Evolutionary conservation across 2,113 vertebrate genomes (phyloP), one percentile per base, ranked within the genome.

Genomic region (Aythya baeri): DNA sequence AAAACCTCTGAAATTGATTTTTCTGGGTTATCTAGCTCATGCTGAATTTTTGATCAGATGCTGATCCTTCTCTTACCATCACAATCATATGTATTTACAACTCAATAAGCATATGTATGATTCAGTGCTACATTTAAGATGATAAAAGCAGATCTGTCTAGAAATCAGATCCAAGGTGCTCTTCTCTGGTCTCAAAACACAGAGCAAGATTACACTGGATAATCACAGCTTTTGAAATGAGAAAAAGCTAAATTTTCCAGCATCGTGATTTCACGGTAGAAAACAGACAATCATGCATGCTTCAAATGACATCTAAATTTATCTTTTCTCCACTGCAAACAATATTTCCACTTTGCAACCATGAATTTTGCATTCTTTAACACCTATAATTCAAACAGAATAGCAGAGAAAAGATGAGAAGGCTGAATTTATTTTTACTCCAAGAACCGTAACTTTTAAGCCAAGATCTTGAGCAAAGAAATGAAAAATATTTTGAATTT

Each of bases 221-320:
- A 96, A 96, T 96, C 90, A 97, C 83, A 96, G 93, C 91, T 95
- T 96, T 83, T 34, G 20, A 93, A 94, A 94, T 54, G 41, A 88
- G 88, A 83, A 94, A 95, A 96, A 95, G 93, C 92, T 96, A 96
- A 90, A 93, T 96, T 96, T 91, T 96, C 90, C 83, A 93, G 86
- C 88, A 86, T 96, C 83, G 58, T 95, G 94, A 96, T 96, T 96
- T 93, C 83, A 88, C 88, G 95, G 92, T 41, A 70, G 83, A 96
- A 91, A 96, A 95, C 88, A 96, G 89, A 96, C 91, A 96, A 93
- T 94, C 93, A 84, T 88, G 88, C 86, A 94, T 88, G 77, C 86
- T 96, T 94, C 73, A 96, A 94, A 89, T 93, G 82, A 91, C 83
- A 91, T 88, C 96, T 95, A 96, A 88, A 97, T 96, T 97, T 97